Conservation (phyloP, 2,113 vertebrate genomes). For the Dipodomys ordii region DNA sequence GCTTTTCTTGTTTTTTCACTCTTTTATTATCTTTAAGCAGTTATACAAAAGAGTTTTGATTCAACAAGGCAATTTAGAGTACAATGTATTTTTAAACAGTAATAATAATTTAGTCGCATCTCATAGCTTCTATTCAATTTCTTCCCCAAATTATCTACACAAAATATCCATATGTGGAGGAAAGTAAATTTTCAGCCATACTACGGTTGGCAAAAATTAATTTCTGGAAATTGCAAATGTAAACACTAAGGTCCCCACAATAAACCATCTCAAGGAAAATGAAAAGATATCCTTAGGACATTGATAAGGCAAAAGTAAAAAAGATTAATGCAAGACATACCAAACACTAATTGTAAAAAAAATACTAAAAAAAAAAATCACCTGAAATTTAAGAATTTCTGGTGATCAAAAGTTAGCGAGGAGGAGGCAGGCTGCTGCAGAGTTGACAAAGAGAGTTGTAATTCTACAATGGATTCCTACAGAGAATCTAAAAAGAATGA, state of each 20-base stretch:
- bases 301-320: not conserved
- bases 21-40: too few relatives aligned
- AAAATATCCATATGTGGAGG: not conserved
- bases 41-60: too few relatives aligned
- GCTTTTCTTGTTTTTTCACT: too few relatives aligned
- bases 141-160: not conserved
- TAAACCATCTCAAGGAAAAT: not conserved
- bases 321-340: not conserved
- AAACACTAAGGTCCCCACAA: not conserved
- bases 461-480: not conserved
- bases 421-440: not conserved
- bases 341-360: not conserved
- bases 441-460: not conserved
- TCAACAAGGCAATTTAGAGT: too few relatives aligned
- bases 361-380: not conserved
- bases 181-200: not conserved
- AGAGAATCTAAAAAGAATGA: not conserved
- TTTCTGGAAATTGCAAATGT: not conserved
- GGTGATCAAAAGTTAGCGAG: not conserved
- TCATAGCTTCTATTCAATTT: not conserved
- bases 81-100: not conserved
- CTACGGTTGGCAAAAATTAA: slow-evolving; percentile 21
- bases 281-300: not conserved
- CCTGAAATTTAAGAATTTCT: slow-evolving; percentile 29
- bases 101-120: not conserved